Evolutionary conservation across 2,797 vertebrate species (phyloP), one percentile per base, ranked within the genome.

Genomic region (Peromyscus nudipes): DNA sequence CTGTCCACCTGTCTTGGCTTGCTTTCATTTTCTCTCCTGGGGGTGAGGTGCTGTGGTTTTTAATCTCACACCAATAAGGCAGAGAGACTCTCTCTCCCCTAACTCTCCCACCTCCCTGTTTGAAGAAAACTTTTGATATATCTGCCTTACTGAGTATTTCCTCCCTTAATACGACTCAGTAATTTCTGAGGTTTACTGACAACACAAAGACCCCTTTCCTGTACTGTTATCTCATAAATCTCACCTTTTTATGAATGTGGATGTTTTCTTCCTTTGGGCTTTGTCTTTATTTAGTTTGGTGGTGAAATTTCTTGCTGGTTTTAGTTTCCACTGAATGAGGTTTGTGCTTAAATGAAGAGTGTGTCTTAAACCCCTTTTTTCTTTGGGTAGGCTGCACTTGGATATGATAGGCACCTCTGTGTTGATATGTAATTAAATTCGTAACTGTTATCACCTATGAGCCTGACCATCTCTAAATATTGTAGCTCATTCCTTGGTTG

Each of bases 291-390:
- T 97, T 97, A 97, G 93, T 98, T 98, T 98, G 98, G 98, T 99
- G 99, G 99, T 99, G 99, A 99, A 98, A 99, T 99, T 98, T 98
- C 98, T 97, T 94, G 99, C 99, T 98, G 98, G 98, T 99, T 99
- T 98, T 98, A 97, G 98, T 97, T 83, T 86, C 49, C 81, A 97
- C 97, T 96, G 94, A 96, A 91, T 96, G 96, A 97, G 96, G 96
- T 82, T 97, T 98, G 99, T 98, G 99, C 99, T 99, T 99, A 98
- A 99, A 99, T 99, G 99, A 99, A 99, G 99, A 99, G 99, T 99
- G 99, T 86, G 98, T 99, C 99, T 99, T 98, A 99, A 99, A 99
- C 91, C 99, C 99, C 71, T 52, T 97, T 84, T 60, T 98, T 92
- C 43, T 98, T 97, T 98, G 99, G 99, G 99, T 98, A 98, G 99